Percentiles rank a stretch among this genome's conserved stretches.
Evolutionary conservation across 2,113 vertebrate species (phyloP).

Genomic region (Scomber japonicus): DNA sequence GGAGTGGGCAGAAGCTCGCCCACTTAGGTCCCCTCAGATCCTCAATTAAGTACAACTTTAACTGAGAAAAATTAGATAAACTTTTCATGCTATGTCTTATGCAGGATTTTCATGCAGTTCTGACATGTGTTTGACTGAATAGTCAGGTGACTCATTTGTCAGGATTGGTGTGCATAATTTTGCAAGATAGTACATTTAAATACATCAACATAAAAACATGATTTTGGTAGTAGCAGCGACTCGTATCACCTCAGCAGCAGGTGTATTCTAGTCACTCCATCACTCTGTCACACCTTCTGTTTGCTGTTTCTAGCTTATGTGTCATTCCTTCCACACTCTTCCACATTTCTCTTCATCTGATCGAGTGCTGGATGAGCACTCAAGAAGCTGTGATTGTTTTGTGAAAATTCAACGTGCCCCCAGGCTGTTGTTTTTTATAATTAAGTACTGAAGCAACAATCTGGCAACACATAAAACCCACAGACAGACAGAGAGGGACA

Average conservation of each 20-base stretch:
- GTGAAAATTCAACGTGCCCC: conserved; percentile 64
- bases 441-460: conserved; percentile 68
- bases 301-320: conserved; percentile 51
- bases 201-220: conserved; percentile 16
- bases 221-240: conserved; percentile 43
- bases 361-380: conserved; percentile 14
- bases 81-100: neutral
- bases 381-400: conserved; percentile 55
- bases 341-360: conserved; percentile 27
- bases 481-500: conserved; percentile 17
- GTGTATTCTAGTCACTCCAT: conserved; percentile 30
- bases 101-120: neutral
- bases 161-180: neutral
- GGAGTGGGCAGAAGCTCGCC: conserved; percentile 48
- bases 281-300: conserved; percentile 57
- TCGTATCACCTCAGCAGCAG: conserved; percentile 41
- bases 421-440: conserved; percentile 76
- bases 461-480: conserved; percentile 37
- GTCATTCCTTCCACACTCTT: conserved; percentile 9
- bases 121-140: neutral
- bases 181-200: neutral
- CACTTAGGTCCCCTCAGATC: conserved; percentile 29
- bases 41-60: conserved; percentile 8
- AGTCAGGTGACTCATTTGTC: conserved; percentile 10
- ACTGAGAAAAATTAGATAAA: neutral